These are phyloP conservation scores for Eptesicus fuscus DNA, from an alignment of 2,113 vertebrate species.

Conservation along the genomic window DNA sequence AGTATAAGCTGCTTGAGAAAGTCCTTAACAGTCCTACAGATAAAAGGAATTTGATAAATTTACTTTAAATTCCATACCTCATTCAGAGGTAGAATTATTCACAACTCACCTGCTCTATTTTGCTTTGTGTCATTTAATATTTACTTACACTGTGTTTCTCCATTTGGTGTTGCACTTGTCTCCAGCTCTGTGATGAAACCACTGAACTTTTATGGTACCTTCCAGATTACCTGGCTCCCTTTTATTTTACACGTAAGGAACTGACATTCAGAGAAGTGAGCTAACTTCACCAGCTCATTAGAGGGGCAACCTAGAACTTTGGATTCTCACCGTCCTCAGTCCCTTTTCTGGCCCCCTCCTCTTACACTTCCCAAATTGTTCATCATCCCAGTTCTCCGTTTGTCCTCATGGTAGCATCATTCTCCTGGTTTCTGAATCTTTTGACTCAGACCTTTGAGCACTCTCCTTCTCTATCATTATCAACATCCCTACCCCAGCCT, in stretches of 20 bases:
- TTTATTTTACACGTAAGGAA: background rate
- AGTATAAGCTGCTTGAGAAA: background rate
- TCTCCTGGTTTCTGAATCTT: background rate
- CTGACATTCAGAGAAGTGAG: background rate
- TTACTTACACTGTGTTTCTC: background rate
- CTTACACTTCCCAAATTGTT: background rate
- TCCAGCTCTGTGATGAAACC: background rate
- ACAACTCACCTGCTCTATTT: background rate
- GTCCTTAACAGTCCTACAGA: background rate
- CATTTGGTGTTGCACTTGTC: background rate
- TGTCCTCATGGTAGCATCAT: background rate
- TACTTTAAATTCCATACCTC: background rate
- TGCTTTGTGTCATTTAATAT: background rate
- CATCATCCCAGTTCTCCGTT: background rate
- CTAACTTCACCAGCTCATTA: background rate
- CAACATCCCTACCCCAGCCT: background rate
- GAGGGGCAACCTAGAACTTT: background rate
- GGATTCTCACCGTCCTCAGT: background rate
- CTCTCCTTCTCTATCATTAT: background rate
- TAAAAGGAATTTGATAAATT: background rate
- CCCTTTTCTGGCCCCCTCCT: background rate
- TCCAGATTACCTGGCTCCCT: background rate
- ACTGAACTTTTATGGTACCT: background rate
- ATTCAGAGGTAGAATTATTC: background rate
- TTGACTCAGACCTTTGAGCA: background rate